Evolutionary conservation across 2,113 vertebrate genomes (phyloP).

Genomic region (Dromaius novaehollandiae): DNA sequence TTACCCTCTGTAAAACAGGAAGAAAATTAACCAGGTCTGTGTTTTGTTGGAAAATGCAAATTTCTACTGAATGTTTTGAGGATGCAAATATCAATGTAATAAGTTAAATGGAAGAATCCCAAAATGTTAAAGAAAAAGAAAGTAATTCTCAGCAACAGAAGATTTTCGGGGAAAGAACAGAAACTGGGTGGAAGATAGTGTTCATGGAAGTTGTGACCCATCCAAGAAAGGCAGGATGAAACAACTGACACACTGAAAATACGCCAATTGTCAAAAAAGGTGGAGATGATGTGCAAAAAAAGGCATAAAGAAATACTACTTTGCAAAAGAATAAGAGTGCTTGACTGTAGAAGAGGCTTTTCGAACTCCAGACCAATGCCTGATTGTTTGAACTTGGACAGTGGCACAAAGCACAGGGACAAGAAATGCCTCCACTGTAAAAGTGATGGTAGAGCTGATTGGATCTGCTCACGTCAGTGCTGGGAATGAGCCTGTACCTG

Average conservation of each 20-base stretch:
- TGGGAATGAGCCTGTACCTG: not conserved
- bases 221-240: not conserved
- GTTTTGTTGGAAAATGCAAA: not conserved
- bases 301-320: not conserved
- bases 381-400: not conserved
- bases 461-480: not conserved
- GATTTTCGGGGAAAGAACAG: not conserved
- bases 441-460: not conserved
- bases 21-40: not conserved
- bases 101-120: not conserved
- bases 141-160: accelerated
- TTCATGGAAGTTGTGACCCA: not conserved
- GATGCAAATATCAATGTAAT: not conserved
- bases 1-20: not conserved
- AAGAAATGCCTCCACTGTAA: accelerated
- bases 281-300: not conserved
- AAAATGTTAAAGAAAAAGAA: not conserved
- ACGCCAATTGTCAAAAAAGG: not conserved
- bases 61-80: not conserved
- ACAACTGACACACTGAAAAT: not conserved
- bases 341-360: not conserved
- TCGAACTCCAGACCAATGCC: not conserved
- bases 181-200: not conserved
- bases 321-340: not conserved
- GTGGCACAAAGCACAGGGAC: not conserved